Conservation (phyloP, 2,113 vertebrate genomes). For the Varanus salvator region DNA sequence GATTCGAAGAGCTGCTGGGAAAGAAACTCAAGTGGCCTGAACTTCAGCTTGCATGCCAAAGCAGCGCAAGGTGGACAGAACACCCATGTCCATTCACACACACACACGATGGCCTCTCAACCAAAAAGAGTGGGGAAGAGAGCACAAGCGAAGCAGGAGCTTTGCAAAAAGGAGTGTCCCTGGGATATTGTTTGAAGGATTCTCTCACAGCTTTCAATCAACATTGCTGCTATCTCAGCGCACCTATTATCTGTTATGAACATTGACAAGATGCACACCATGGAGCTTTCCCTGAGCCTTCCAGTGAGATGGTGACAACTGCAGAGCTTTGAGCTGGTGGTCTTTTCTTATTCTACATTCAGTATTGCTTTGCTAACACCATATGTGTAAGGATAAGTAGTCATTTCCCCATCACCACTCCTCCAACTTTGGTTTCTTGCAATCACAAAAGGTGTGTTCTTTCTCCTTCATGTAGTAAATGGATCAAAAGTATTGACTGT, state of each 20-base stretch:
- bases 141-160: constrained; percentile 67
- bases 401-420: background rate
- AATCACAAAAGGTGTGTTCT: constrained; percentile 27
- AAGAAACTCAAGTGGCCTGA: no score
- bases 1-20: no score
- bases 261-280: constrained; percentile 54
- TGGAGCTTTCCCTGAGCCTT: constrained; percentile 56
- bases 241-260: constrained; percentile 70
- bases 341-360: constrained; percentile 56
- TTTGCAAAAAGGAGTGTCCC: constrained; percentile 52
- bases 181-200: constrained; percentile 60
- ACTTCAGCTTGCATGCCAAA: no score
- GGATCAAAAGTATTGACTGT: constrained; percentile 43
- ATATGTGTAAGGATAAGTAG: constrained; percentile 30
- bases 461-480: background rate
- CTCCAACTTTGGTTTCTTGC: background rate
- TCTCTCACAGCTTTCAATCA: constrained; percentile 70
- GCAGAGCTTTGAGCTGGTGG: constrained; percentile 39
- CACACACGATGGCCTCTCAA: constrained; percentile 42
- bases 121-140: constrained; percentile 67
- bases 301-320: constrained; percentile 19
- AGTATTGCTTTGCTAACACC: constrained; percentile 43
- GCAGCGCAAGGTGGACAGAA: no score
- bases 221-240: constrained; percentile 66
- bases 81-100: no score